Evolutionary conservation across 2,888 invertebrate genomes (phyloP).

Genomic region (Agriotes lineatus): DNA sequence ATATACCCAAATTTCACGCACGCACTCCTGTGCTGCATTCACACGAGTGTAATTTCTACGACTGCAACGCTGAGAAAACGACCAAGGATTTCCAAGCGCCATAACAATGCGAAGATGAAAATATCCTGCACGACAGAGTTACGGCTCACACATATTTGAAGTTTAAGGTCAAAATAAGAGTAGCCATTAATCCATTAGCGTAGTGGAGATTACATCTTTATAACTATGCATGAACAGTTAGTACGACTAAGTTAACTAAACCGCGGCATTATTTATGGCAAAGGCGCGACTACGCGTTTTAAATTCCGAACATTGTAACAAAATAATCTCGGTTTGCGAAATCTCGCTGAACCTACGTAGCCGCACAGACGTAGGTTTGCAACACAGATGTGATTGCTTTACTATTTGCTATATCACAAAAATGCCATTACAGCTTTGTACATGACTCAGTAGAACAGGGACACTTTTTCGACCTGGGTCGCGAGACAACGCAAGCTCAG

Average conservation of each 20-base stretch:
- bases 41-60: too few species aligned
- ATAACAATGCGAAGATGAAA: too few species aligned
- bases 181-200: slow-evolving; percentile 37
- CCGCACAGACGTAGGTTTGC: slow-evolving; percentile 38
- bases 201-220: slow-evolving; percentile 38
- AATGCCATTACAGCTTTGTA: slow-evolving; percentile 5
- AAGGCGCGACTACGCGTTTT: slow-evolving; percentile 44
- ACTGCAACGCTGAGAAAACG: too few species aligned
- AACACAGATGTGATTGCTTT: slow-evolving; percentile 33
- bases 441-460: not conserved
- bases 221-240: slow-evolving; percentile 36
- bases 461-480: not conserved
- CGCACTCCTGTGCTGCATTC: too few species aligned
- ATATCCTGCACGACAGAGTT: slow-evolving; percentile 23
- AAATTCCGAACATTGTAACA: slow-evolving; percentile 43
- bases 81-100: too few species aligned
- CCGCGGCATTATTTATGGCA: slow-evolving; percentile 40
- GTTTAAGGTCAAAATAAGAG: slow-evolving; percentile 38
- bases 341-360: slow-evolving; percentile 39
- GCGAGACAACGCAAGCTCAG: not conserved
- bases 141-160: slow-evolving; percentile 27
- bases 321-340: slow-evolving; percentile 44
- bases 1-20: too few species aligned
- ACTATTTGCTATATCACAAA: slow-evolving; percentile 29
- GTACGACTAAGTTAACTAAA: slow-evolving; percentile 33